phyloP scores from a whole-genome alignment of 2,797 vertebrate genomes.

The Cryptoblepharus egeriae region DNA sequence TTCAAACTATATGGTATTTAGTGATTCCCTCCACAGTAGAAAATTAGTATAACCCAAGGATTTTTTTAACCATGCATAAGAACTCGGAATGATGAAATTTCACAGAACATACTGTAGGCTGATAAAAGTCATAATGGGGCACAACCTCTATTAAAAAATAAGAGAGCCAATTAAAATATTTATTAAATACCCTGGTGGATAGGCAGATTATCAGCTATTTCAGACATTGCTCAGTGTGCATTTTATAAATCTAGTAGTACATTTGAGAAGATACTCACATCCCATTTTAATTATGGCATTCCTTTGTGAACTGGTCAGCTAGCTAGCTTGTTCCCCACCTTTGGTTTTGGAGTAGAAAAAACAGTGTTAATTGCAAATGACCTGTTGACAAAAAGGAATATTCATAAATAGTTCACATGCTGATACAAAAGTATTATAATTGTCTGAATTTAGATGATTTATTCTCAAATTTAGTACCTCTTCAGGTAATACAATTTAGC shows the following conservation, averaged over 20 bases:
- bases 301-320: not conserved
- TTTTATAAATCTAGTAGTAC: not conserved
- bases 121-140: slow-evolving; percentile 3
- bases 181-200: not conserved
- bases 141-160: slow-evolving; percentile 1
- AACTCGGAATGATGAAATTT: not conserved
- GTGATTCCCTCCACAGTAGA: slow-evolving; percentile 4
- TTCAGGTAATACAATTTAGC: not conserved
- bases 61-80: not conserved
- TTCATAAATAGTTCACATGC: not conserved
- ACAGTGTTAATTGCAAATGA: not conserved
- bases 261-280: slow-evolving; percentile 23
- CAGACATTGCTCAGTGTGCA: not conserved
- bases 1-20: not conserved
- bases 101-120: not conserved
- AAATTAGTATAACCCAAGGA: not conserved
- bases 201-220: not conserved
- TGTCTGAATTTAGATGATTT: not conserved
- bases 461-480: not conserved
- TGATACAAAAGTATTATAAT: not conserved
- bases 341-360: not conserved
- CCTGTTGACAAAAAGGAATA: not conserved
- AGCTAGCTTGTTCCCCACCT: not conserved
- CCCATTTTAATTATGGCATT: slow-evolving; percentile 9
- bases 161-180: not conserved